phyloP scores from a whole-genome alignment of 2,797 vertebrate genomes.

The Eleutherodactylus coqui region DNA sequence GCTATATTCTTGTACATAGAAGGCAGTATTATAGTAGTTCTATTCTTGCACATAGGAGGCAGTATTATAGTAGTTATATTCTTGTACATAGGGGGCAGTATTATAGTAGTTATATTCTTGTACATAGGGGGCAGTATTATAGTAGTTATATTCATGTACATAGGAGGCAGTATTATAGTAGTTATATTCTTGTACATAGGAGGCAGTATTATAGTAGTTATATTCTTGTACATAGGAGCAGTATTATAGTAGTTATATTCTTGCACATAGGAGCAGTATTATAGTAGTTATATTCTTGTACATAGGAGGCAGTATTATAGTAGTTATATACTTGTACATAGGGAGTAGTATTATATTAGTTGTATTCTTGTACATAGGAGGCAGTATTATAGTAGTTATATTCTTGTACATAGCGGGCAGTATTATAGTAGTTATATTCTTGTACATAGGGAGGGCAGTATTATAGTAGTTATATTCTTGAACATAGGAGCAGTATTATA shows the following conservation, averaged over 20 bases:
- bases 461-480: neutral
- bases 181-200: neutral
- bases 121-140: neutral
- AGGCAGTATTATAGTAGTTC: neutral
- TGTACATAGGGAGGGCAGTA: neutral
- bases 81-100: no score
- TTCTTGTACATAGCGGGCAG: conserved; percentile 3
- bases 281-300: conserved; percentile 13
- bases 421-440: neutral
- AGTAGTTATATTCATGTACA: neutral
- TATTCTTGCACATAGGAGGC: neutral
- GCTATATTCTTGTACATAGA: conserved; percentile 6
- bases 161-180: conserved; percentile 5
- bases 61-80: conserved; percentile 9
- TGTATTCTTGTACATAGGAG: neutral
- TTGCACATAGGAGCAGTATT: neutral
- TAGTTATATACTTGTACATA: neutral
- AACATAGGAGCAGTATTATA: neutral
- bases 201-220: neutral
- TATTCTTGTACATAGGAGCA: neutral
- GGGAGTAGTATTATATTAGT: neutral
- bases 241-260: conserved; percentile 12
- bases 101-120: neutral
- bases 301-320: conserved; percentile 1
- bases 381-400: conserved; percentile 7